Base-by-base conservation (phyloP, 2,113 vertebrate genomes). In the Heterochromis multidens region DNA sequence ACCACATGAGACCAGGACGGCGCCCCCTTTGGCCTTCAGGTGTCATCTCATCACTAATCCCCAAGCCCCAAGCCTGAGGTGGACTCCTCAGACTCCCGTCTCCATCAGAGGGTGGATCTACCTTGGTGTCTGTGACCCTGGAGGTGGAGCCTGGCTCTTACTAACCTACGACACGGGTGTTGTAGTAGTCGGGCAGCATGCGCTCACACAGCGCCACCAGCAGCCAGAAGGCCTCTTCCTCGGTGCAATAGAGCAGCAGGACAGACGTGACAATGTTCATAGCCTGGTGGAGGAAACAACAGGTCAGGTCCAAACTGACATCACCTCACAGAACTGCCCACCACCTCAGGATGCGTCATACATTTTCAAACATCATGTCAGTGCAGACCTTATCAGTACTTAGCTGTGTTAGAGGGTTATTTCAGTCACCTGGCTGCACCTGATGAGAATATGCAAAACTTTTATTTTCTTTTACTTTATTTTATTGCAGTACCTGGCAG, bases 201-300 rank as follows among this genome's bases (percentile, higher is more conserved):
- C 98, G 95, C 88, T 99, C 98, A 49, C 99, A 99, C 13, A 99
- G 96, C 10, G 98, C 97, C 92, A 99, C 98, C 65, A 99, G 93
- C 85, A 99, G 96, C 99, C 99, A 99, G 95, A 99, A 99, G 57
- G 98, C 98, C 82, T 98, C 96, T 14, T 99, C 99, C 91, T 99
- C 99, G 0, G 96, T 98, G 88, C 97, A 97, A 74, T 99, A 99
- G 1, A 99, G 96, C 92, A 99, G 87, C 63, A 99, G 93, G 21
- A 99, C 99, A 0, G 99, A 99, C 0, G 99, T 99, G 43, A 99
- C 98, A 0, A 99, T 99, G 95, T 99, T 99, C 99, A 99, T 99
- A 1, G 99, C 99, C 99, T 99, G 74, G 0, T 13, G 37, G 31
- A 12, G 14, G 46, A n/a, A 5, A 85, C 27, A 17, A 14, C 2